Evolutionary conservation across 2,113 vertebrate genomes (phyloP).

Genomic region (Microcebus jonahi): DNA sequence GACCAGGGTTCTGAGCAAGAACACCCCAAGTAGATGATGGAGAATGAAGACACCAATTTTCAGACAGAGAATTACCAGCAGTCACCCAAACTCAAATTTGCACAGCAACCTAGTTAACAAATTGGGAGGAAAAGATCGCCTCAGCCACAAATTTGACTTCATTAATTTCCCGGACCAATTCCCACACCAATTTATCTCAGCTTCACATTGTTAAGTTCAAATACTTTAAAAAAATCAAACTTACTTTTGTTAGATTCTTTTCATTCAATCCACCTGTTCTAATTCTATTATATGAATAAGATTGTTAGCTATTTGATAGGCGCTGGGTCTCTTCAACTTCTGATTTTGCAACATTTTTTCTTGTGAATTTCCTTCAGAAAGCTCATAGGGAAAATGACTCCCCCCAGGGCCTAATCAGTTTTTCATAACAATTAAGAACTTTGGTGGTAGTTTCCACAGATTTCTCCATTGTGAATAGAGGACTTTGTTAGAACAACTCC

Average conservation of each 20-base stretch:
- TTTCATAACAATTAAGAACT: slow-evolving; percentile 57
- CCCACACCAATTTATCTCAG: neutral
- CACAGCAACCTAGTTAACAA: neutral
- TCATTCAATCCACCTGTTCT: neutral
- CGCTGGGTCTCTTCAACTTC: neutral
- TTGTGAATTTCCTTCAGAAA: slow-evolving; percentile 46
- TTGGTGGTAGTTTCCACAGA: slow-evolving; percentile 53
- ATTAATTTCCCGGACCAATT: neutral
- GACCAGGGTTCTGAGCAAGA: no score
- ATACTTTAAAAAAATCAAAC: neutral
- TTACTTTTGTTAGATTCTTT: neutral
- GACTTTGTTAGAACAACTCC: slow-evolving; percentile 16
- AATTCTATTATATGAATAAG: slow-evolving; percentile 36
- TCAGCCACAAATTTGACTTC: neutral
- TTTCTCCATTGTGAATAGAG: neutral
- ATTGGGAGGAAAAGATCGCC: neutral
- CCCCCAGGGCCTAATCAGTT: neutral
- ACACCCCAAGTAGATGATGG: neutral
- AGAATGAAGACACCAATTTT: neutral
- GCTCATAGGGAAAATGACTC: neutral
- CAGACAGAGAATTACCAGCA: neutral
- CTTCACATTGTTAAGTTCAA: neutral
- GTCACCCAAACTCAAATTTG: neutral
- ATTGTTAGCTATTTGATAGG: slow-evolving; percentile 8
- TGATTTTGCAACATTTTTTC: neutral